Evolutionary conservation across 2,113 vertebrate species (phyloP), one percentile per base, ranked within the genome.

Genomic region (Dipodomys stephensi): DNA sequence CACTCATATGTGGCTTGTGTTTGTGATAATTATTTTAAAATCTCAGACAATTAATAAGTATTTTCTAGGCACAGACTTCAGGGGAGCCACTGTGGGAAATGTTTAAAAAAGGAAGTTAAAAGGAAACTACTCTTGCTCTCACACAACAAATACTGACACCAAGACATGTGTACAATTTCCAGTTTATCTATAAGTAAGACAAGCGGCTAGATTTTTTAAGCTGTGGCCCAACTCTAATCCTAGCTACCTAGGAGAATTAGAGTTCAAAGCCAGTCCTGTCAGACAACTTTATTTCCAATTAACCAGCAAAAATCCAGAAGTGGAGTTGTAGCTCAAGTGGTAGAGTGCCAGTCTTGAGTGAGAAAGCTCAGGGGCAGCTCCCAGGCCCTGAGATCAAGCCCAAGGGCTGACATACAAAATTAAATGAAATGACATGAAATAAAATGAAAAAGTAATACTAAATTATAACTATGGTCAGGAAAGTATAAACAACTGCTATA

Each of bases 1-100:
- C 53, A 57, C 85, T 89, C 77, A 71, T 78, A 74, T 46, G n/a
- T 62, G 25, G 83, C 20, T 20, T 87, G 74, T 64, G 39, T 78
- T 39, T 39, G n/a, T 91, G 82, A 35, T 69, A 77, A 91, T 92
- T 84, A 94, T 95, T 95, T 96, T 76, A 68, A 94, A 90, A 92
- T 90, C 90, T 93, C 67, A 62, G 73, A 87, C 90, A 89, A 68
- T 62, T 62, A 68, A 53, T 57, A 90, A 74, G 72, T 92, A 92
- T 91, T 95, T 90, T 90, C 78, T 93, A 49, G 83, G 79, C 85
- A 78, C 25, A 87, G 78, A 74, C 30, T 86, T 73, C 90, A 74
- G 78, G 65, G 53, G 74, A 94, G 80, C 30, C 15, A 18, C 57
- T 3, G 0, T 49, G 32, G 27, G 44, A 90, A 18, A 88, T 49